Base-by-base conservation (phyloP, 2,888 invertebrate genomes). In the Nomada hirtipes region DNA sequence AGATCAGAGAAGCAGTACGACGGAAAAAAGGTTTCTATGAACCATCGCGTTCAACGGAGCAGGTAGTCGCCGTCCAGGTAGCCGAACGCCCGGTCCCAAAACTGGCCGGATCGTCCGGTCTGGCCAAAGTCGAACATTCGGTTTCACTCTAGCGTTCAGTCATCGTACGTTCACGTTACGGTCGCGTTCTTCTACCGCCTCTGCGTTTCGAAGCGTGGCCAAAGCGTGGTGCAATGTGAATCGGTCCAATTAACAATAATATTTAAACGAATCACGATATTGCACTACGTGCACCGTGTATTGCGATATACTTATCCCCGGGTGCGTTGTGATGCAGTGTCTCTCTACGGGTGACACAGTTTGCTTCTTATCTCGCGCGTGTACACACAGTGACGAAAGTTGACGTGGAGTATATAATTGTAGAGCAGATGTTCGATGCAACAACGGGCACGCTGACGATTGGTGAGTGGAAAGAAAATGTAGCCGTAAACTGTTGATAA, bases 241-340 rank as follows among this genome's bases (percentile, higher is more conserved):
- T 68, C 65, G 36, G 36, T 53, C 11, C 36, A n/a, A 23, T 42
- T 55, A 18, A 68, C 20, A 11, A 68, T 55, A 23, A 42, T 53
- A 55, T 68, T 68, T 68, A 23, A 52, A 20, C 52, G 29, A 29
- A 68, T 42, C 55, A n/a, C 4, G 18, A 36, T 55, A 68, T 68
- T 23, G 20, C 36, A 20, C 23, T 20, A 20, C 36, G 36, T 15
- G 4, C 10, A 1, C 53, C 9, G 9, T 20, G 36, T 7, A 36
- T 36, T 7, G 36, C 36, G 36, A 36, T 9, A 9, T 36, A 36
- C 7, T 36, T 36, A 7, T 36, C 18, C 26, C 18, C 26, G 59
- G 0, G 18, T 7, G 18, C 18, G 18, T 29, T 36, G 29, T 36
- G 36, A 9, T 9, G 20, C 36, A 4, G 1, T 53, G 20, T 68